Evolutionary conservation across 1,140 invertebrate species (phyloP).

Genomic region (Conus ventricosus): DNA sequence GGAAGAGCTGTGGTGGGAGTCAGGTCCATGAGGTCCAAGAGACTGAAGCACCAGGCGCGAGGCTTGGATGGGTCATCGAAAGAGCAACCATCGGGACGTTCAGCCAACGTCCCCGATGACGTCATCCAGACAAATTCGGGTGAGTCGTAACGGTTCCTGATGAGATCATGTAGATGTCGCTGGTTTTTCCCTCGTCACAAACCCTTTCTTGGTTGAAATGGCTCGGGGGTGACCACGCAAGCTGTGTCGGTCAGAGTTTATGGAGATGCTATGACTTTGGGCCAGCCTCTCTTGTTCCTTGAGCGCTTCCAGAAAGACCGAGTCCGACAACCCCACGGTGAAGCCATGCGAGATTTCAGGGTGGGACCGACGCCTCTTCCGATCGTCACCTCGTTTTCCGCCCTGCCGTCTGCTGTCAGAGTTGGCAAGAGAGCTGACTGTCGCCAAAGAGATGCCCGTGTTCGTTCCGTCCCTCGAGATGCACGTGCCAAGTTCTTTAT

Average conservation of each 20-base stretch:
- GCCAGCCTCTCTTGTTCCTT: neutral
- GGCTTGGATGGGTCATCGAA: slow-evolving; percentile 18
- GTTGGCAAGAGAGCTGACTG: slow-evolving; percentile 12
- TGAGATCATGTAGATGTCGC: neutral
- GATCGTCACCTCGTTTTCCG: neutral
- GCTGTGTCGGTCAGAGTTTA: neutral
- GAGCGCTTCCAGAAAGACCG: neutral
- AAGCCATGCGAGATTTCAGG: neutral
- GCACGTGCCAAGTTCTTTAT: neutral
- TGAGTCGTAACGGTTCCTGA: neutral
- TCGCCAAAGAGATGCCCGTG: slow-evolving; percentile 2
- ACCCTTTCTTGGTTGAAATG: neutral
- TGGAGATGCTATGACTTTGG: neutral
- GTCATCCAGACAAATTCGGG: neutral
- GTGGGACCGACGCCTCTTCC: neutral
- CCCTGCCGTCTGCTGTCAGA: too few species aligned
- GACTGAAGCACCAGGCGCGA: slow-evolving; percentile 3
- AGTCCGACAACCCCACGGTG: neutral
- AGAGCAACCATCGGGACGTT: neutral
- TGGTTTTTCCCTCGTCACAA: neutral
- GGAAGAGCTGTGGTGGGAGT: neutral
- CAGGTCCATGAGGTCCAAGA: neutral
- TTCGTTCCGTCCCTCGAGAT: neutral
- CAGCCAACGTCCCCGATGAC: neutral
- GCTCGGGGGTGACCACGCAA: neutral